Base-by-base conservation (phyloP, 2,888 invertebrate species). In the Chirona hameri region DNA sequence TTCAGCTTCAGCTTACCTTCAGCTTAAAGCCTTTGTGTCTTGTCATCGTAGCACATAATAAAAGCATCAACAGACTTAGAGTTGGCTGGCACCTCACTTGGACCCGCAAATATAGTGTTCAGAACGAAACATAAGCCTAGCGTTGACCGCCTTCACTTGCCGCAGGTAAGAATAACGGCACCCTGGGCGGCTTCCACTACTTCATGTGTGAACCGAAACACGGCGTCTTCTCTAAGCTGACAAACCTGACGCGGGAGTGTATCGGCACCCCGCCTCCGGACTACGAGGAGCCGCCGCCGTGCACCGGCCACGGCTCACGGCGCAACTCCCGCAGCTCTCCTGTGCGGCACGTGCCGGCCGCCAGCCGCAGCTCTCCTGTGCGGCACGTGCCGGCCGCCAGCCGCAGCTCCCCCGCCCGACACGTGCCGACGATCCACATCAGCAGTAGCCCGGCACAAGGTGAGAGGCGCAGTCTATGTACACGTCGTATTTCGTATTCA, bases 81-180 rank as follows among this genome's bases (percentile, higher is more conserved):
- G 39, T 7, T 39, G 55, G 55, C 55, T 18, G 55, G 15, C 55
- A 55, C 14, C 55, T 65, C 65, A 7, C 39, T 7, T 39, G 39
- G 39, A 39, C 39, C 39, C 39, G 39, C 39, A 39, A 7, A 39
- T 39, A 39, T 39, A 39, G 7, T 39, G 39, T 39, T 39, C 39
- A 39, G 39, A 39, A 39, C 39, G 39, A 39, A 39, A 7, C 39
- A 39, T 39, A 39, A 39, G 39, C 39, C 39, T 39, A 39, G 39
- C 39, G 39, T 39, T 39, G 39, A 39, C 39, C 39, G 0, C 31
- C 72, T 15, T 18, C 21, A 14, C 72, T 3, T 10, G 5, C 72
- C 31, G 72, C 83, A 85, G 99, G 99, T 82, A 98, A 98, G 89
- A 98, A 99, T 88, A 97, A 99, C 87, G 98, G 99, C 83, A 93